Evolutionary conservation across 2,888 invertebrate genomes (phyloP).

Genomic region (Gortyna flavago): DNA sequence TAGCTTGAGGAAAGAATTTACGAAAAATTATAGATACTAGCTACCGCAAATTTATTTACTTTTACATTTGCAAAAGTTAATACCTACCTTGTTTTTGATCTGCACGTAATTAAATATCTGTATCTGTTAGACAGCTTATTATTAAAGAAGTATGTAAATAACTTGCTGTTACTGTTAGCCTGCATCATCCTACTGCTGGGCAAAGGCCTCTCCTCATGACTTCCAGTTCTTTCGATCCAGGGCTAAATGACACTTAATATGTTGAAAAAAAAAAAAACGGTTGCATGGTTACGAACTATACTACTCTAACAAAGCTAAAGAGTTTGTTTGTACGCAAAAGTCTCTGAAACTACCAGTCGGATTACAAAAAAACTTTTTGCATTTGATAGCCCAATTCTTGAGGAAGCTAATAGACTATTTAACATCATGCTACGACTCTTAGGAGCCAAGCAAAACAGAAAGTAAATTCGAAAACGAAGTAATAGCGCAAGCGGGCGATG

Average conservation of each 20-base stretch:
- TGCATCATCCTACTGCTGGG: too few relatives aligned
- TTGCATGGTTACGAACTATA: background rate
- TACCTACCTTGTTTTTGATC: background rate
- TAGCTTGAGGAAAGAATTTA: slow-evolving; percentile 12
- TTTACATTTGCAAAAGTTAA: background rate
- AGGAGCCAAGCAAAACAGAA: background rate
- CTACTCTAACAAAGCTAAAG: background rate
- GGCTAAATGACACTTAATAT: too few relatives aligned
- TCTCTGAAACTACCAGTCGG: too few relatives aligned
- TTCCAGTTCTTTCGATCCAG: too few relatives aligned
- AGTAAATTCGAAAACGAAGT: background rate
- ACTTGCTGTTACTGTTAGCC: too few relatives aligned
- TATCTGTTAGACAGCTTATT: background rate
- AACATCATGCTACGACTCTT: background rate
- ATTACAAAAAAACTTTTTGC: background rate
- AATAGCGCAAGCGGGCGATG: background rate
- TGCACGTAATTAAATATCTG: background rate
- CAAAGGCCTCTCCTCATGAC: too few relatives aligned
- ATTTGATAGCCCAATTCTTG: background rate
- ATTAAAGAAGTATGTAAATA: background rate
- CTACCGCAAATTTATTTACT: too few relatives aligned
- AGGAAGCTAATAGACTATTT: background rate
- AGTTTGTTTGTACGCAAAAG: background rate
- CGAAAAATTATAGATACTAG: background rate
- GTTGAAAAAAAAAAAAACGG: background rate